Percentiles rank a stretch among this genome's conserved stretches.
Evolutionary conservation across 2,888 invertebrate species (phyloP).

Genomic region (Phalangium opilio): DNA sequence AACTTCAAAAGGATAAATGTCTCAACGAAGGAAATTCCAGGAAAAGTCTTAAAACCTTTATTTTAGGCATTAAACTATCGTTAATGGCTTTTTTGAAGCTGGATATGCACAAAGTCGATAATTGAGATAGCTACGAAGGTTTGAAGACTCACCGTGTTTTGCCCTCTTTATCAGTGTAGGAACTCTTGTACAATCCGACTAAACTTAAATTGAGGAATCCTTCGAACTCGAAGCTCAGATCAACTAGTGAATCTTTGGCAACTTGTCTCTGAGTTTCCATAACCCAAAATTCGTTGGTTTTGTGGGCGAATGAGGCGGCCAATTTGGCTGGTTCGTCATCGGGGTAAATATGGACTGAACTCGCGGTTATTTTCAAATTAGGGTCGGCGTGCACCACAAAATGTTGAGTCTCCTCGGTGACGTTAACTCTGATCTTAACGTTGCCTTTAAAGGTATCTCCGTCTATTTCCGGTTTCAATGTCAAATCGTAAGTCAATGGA

Average conservation of each 20-base stretch:
- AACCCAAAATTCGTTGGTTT: conserved; percentile 35
- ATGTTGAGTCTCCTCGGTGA: conserved; percentile 26
- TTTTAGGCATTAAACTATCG: too few species aligned
- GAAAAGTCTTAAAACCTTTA: too few species aligned
- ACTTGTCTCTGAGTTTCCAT: conserved; percentile 25
- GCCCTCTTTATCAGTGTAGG: conserved; percentile 31
- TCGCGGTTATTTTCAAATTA: conserved; percentile 38
- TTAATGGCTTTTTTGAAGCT: too few species aligned
- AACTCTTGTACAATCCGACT: conserved; percentile 56
- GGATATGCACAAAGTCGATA: too few species aligned
- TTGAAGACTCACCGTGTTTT: conserved; percentile 9
- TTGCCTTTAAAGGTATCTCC: conserved; percentile 42
- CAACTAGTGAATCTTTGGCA: conserved; percentile 1
- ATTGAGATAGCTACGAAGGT: too few species aligned
- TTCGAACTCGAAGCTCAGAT: conserved; percentile 42
- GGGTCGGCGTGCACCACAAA: conserved; percentile 43
- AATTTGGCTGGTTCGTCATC: conserved; percentile 18
- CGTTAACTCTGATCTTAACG: conserved; percentile 31
- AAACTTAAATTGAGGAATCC: conserved; percentile 50
- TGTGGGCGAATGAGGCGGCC: conserved; percentile 27
- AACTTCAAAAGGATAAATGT: too few species aligned
- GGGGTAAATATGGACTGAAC: conserved; percentile 20
- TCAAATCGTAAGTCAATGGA: conserved; percentile 51
- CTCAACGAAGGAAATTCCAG: too few species aligned
- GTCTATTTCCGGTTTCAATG: conserved; percentile 47